These are phyloP conservation scores for Glaucidium brasilianum DNA, from an alignment of 2,113 vertebrate genomes.

Conservation along the genomic window DNA sequence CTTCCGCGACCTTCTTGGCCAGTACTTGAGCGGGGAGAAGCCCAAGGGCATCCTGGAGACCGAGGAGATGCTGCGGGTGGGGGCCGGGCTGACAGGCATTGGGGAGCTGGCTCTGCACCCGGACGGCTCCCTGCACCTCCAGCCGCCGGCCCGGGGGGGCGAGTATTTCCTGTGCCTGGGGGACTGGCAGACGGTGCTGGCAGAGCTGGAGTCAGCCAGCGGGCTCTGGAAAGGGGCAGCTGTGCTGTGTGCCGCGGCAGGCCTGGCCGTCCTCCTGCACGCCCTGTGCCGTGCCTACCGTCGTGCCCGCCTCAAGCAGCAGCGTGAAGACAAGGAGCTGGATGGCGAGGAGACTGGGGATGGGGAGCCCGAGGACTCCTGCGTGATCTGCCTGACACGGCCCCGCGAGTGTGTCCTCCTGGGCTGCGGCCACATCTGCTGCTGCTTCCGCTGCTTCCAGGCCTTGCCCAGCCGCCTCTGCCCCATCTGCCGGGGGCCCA, in stretches of 20 bases:
- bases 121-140: constrained; percentile 76
- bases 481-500: constrained; percentile 82
- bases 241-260: constrained; percentile 50
- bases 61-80: constrained; percentile 86
- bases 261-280: constrained; percentile 68
- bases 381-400: constrained; percentile 78
- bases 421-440: constrained; percentile 87
- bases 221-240: constrained; percentile 72
- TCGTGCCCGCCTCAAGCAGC: constrained; percentile 21
- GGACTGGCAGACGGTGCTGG: constrained; percentile 78
- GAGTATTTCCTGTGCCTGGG: constrained; percentile 78
- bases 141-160: constrained; percentile 70
- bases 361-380: neutral
- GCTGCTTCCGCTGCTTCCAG: constrained; percentile 84
- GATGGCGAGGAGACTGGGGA: neutral
- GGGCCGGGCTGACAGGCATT: constrained; percentile 78
- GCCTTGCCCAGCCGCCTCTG: constrained; percentile 76
- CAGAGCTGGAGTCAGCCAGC: constrained; percentile 64
- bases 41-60: constrained; percentile 87
- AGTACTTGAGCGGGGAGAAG: constrained; percentile 87
- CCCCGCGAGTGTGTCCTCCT: constrained; percentile 81
- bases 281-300: constrained; percentile 71
- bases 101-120: constrained; percentile 80
- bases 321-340: constrained; percentile 65
- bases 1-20: constrained; percentile 79